Evolutionary conservation across 2,797 vertebrate genomes (phyloP).

Genomic region (Cuculus canorus): DNA sequence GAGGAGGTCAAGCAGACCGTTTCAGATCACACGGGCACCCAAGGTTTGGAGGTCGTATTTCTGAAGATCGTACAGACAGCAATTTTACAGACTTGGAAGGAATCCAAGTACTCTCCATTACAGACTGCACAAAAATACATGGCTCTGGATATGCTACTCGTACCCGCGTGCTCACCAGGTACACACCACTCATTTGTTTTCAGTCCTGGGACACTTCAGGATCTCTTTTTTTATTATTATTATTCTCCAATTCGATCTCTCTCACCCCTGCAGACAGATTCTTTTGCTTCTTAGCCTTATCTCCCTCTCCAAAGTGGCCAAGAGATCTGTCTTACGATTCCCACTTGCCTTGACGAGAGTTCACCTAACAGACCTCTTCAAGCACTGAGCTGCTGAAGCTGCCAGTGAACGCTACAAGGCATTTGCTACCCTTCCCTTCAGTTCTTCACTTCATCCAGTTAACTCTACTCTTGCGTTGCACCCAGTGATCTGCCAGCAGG

Average conservation of each 20-base stretch:
- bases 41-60: background rate
- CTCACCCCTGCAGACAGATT: background rate
- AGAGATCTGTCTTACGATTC: background rate
- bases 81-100: background rate
- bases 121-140: background rate
- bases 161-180: background rate
- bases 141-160: accelerated
- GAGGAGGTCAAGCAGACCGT: background rate
- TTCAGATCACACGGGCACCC: background rate
- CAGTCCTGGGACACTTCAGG: background rate
- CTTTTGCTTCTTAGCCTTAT: background rate
- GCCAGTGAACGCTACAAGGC: background rate
- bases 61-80: background rate
- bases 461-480: accelerated
- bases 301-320: background rate
- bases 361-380: background rate
- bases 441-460: background rate
- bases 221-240: background rate
- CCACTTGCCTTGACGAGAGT: background rate
- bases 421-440: background rate
- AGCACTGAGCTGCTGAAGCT: background rate
- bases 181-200: background rate
- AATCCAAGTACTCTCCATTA: background rate
- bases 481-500: background rate
- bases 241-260: background rate